A percentile compares a stretch with the other conserved stretches of the same genome.
These are phyloP conservation scores for Egretta garzetta DNA, from an alignment of 2,113 vertebrate genomes.

Conservation along the genomic window DNA sequence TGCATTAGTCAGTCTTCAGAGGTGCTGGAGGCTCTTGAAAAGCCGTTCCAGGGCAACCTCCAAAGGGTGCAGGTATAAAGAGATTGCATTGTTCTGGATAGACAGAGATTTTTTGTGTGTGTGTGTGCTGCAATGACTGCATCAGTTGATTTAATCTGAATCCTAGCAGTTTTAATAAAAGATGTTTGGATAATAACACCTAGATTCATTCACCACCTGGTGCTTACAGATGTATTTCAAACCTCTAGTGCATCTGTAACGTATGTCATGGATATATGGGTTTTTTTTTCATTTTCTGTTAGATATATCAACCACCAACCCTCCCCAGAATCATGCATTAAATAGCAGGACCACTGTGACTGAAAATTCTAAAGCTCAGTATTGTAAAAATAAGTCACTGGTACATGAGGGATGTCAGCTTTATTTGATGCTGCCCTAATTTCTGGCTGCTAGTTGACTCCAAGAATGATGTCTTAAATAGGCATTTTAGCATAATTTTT, in stretches of 20 bases:
- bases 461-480: neutral
- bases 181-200: neutral
- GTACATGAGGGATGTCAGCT: neutral
- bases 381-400: neutral
- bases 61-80: neutral
- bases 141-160: neutral
- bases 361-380: neutral
- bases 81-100: neutral
- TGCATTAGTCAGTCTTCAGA: neutral
- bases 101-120: too few relatives aligned
- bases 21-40: neutral
- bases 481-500: neutral
- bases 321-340: neutral
- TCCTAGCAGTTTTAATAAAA: neutral
- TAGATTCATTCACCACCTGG: neutral
- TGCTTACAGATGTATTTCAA: neutral
- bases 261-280: neutral
- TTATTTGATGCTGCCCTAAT: neutral
- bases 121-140: neutral
- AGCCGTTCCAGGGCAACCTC: neutral
- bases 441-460: neutral
- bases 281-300: neutral
- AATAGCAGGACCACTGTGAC: neutral
- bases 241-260: neutral
- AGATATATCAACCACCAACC: neutral